Evolutionary conservation across 2,113 vertebrate species (phyloP).

Genomic region (Chaetops frenatus): DNA sequence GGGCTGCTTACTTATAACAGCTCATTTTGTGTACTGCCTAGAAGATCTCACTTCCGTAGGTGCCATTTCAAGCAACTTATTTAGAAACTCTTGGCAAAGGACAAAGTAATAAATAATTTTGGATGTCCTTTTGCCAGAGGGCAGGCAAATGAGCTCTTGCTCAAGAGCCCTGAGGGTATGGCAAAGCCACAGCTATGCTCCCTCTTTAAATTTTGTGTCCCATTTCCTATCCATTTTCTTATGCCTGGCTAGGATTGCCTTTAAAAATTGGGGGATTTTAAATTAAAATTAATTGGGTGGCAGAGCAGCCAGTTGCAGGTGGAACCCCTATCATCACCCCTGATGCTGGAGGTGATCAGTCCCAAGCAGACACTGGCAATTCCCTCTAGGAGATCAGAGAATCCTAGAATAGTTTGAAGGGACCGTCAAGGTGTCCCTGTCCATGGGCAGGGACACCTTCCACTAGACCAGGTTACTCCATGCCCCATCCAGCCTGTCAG

Average conservation of each 20-base stretch:
- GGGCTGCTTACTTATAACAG: neutral
- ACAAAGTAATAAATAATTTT: neutral
- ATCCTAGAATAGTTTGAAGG: neutral
- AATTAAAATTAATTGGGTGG: neutral
- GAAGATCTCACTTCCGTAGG: neutral
- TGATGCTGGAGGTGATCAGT: neutral
- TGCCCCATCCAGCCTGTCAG: neutral
- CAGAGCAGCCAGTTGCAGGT: neutral
- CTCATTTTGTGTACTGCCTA: neutral
- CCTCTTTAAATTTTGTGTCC: neutral
- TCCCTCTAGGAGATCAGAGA: neutral
- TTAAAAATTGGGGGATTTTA: neutral
- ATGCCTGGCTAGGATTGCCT: neutral
- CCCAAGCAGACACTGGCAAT: rapidly evolving
- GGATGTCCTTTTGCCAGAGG: neutral
- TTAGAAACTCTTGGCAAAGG: neutral
- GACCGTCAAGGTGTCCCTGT: neutral
- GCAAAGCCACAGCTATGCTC: rapidly evolving
- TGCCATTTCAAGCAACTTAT: neutral
- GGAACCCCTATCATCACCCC: neutral
- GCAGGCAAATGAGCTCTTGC: neutral
- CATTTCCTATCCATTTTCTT: neutral
- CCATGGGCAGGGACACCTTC: neutral
- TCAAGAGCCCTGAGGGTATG: neutral
- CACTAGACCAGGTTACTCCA: neutral